Evolutionary conservation across 2,113 vertebrate species (phyloP).

Genomic region (Chloropsis cyanopogon): DNA sequence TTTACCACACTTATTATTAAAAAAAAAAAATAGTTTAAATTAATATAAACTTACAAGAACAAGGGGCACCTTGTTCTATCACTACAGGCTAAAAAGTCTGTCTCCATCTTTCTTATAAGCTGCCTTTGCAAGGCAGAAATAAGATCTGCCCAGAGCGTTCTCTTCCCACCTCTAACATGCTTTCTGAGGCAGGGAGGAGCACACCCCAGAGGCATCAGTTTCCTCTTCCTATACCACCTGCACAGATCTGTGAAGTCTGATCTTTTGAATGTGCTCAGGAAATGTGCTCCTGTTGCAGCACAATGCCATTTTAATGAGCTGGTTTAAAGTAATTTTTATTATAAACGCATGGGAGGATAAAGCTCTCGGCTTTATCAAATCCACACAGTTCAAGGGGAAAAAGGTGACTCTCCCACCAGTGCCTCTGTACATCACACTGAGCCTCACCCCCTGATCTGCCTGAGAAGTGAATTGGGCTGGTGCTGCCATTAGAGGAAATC

Average conservation of each 20-base stretch:
- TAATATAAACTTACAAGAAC: background rate
- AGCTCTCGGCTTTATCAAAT: background rate
- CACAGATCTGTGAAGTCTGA: background rate
- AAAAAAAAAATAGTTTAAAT: background rate
- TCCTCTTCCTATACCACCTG: background rate
- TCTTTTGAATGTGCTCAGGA: background rate
- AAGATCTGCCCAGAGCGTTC: background rate
- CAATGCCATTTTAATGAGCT: background rate
- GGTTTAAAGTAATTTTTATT: background rate
- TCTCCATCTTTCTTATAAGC: background rate
- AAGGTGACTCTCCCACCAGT: background rate
- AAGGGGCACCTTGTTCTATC: background rate
- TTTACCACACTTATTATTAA: background rate
- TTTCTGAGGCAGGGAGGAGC: background rate
- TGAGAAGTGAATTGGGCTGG: fast-evolving
- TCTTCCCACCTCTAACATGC: background rate
- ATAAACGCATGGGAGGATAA: background rate
- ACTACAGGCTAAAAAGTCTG: background rate
- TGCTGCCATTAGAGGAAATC: background rate
- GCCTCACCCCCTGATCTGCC: background rate
- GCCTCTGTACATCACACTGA: background rate
- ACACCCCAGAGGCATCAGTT: background rate
- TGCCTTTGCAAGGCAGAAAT: background rate
- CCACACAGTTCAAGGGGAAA: background rate
- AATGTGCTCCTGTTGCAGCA: background rate